Evolutionary conservation across 2,888 invertebrate genomes (phyloP).

Genomic region (Eristalis pertinax): DNA sequence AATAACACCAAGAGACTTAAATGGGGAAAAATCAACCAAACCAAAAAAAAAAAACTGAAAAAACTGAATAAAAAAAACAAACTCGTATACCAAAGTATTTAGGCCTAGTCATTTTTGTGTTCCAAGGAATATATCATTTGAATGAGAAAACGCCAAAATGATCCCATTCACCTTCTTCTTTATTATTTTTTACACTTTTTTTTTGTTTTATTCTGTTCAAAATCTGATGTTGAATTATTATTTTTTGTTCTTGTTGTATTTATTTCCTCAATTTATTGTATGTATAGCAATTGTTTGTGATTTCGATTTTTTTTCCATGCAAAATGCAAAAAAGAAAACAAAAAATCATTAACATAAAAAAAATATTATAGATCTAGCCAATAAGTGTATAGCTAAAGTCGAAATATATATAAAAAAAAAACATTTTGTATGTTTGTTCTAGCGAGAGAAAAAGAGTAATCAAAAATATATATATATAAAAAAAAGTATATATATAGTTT

Average conservation of each 20-base stretch:
- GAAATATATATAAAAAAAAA: constrained; percentile 23
- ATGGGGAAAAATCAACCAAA: background rate
- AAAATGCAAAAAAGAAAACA: constrained; percentile 14
- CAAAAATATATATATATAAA: background rate
- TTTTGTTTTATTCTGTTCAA: background rate
- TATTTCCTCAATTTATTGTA: background rate
- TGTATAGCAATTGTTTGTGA: constrained; percentile 30
- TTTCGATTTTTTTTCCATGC: constrained; percentile 41
- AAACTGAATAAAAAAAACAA: constrained; percentile 7
- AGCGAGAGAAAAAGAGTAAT: constrained; percentile 40
- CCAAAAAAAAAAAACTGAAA: background rate
- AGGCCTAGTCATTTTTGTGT: constrained; percentile 7
- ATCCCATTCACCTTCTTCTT: background rate
- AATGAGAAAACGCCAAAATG: background rate
- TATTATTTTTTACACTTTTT: background rate
- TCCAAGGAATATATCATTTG: background rate
- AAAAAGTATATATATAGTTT: constrained; percentile 38
- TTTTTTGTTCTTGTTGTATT: background rate
- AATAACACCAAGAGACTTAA: background rate
- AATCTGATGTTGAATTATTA: background rate
- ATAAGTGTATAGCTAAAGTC: constrained; percentile 38
- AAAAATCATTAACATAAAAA: background rate
- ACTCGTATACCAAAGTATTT: constrained; percentile 45
- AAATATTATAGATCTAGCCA: constrained; percentile 13
- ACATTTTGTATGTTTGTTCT: constrained; percentile 56